Base-by-base conservation (phyloP, 2,888 invertebrate genomes). In the Eretmocerus hayati region DNA sequence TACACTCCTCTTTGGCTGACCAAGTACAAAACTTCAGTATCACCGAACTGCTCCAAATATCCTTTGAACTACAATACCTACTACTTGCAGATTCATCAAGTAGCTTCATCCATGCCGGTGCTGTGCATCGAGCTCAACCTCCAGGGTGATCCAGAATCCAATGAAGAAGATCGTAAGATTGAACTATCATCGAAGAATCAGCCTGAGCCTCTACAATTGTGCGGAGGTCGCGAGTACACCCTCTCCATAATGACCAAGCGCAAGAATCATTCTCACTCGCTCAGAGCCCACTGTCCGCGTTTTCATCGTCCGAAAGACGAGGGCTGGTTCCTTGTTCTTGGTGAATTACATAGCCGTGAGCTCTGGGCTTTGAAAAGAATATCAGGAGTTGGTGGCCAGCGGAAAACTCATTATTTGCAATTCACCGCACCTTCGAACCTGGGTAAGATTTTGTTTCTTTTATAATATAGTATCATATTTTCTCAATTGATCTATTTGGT, bases 251-350 rank as follows among this genome's bases (percentile, higher is more conserved):
- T 75, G 23, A 69, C 78, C 59, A 72, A 69, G 30, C 76, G 81
- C 31, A 76, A 77, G 62, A 76, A 78, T 39, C 72, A 74, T 30
- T 74, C 76, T 43, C 71, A 75, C 2, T 78, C 75, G 61, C 79
- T 79, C 22, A 75, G 75, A 59, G 88, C 87, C n/a, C 74, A 84
- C 53, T 85, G 90, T 52, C 88, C 90, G 0, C 81, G 84, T 53
- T 97, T 92, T 75, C 85, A 91, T 2, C 94, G 95, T 69, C 84
- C 85, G 31, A 97, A 96, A 74, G 90, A 90, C 65, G 96, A 96
- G 69, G 90, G 93, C 47, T 99, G 97, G 97, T 87, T 96, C 72
- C 66, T 94, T 2, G 79, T 92, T 0, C 74, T 97, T 8, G 95
- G 94, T 2, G 80, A 82, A 20, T 72, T 81, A 19, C 81, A 82